These are phyloP conservation scores for Melanogrammus aeglefinus DNA, from an alignment of 2,797 vertebrate genomes.

Conservation along the genomic window DNA sequence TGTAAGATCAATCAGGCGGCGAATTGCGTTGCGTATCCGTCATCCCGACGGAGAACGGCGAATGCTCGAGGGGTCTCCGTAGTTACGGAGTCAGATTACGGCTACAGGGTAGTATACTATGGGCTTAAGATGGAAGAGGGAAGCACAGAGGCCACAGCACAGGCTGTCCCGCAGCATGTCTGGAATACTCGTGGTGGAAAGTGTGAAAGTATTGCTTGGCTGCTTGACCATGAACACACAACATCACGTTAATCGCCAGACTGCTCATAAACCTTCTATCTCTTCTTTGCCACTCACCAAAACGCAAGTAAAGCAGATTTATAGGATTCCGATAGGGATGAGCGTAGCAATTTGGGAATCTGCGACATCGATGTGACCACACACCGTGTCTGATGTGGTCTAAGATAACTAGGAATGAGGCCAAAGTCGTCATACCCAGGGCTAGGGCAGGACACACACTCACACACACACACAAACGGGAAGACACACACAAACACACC, in stretches of 20 bases:
- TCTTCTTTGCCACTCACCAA: neutral
- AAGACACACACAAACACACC: too few species aligned
- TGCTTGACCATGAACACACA: neutral
- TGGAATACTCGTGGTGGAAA: neutral
- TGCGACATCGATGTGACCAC: neutral
- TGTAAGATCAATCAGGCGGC: too few species aligned
- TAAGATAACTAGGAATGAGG: neutral
- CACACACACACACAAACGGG: too few species aligned
- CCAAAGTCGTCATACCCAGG: neutral
- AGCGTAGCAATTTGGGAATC: neutral
- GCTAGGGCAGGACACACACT: too few species aligned
- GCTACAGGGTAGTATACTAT: too few species aligned
- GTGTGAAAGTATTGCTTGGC: neutral
- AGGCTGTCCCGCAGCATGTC: neutral
- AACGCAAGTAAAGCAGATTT: neutral
- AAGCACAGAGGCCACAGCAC: neutral
- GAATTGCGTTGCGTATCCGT: too few species aligned
- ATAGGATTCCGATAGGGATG: neutral
- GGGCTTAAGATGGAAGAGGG: neutral
- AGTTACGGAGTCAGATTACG: too few species aligned
- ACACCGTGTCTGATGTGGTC: neutral
- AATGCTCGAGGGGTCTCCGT: too few species aligned
- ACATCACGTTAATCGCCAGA: neutral
- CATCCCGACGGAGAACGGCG: too few species aligned
- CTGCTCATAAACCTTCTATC: neutral